These are phyloP conservation scores for Cydia fagiglandana DNA, from an alignment of 1,140 invertebrate species.

Conservation along the genomic window DNA sequence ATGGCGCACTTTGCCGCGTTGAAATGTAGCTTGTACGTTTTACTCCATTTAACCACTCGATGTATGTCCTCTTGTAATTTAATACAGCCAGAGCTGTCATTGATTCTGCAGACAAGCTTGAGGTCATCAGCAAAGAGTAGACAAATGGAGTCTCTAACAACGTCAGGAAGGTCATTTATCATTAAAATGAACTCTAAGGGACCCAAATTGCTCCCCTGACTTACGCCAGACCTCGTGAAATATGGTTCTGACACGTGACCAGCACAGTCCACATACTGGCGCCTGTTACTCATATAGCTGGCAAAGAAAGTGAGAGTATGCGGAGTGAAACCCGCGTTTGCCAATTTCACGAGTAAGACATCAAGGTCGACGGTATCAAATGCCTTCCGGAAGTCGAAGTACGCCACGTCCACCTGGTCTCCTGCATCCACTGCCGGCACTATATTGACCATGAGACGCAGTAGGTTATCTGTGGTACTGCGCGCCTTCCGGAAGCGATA, in stretches of 20 bases:
- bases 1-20: no score
- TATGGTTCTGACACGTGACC: neutral
- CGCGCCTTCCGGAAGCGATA: neutral
- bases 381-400: slow-evolving; percentile 44
- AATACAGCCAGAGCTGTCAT: no score
- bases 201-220: no score
- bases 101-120: no score
- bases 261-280: slow-evolving; percentile 12
- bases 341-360: slow-evolving; percentile 28
- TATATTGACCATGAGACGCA: neutral
- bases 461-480: slow-evolving; percentile 5
- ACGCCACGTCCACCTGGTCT: slow-evolving; percentile 30
- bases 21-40: no score
- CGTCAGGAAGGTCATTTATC: no score
- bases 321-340: neutral
- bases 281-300: slow-evolving; percentile 14
- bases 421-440: slow-evolving; percentile 4
- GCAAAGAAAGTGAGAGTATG: slow-evolving; percentile 9
- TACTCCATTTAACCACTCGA: no score
- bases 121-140: no score
- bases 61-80: no score
- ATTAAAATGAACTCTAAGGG: no score
- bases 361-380: slow-evolving; percentile 45
- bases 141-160: no score
- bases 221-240: no score